Evolutionary conservation across 2,888 invertebrate genomes (phyloP).

Genomic region (Ypsolopha scabrella): DNA sequence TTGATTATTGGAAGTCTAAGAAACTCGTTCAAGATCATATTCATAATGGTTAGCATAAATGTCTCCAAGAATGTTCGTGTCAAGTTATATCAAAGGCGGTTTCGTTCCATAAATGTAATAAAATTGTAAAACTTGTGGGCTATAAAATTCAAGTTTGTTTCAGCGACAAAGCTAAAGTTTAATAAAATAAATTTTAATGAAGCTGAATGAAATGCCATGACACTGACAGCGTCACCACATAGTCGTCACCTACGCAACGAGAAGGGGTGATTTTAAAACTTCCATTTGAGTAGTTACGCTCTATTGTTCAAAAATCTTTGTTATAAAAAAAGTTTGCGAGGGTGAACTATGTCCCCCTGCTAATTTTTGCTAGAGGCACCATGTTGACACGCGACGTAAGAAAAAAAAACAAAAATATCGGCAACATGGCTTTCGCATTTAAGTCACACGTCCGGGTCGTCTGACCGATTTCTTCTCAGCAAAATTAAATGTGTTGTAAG

Average conservation of each 20-base stretch:
- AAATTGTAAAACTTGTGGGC: neutral
- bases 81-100: too few relatives aligned
- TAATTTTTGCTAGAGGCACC: conserved; percentile 64
- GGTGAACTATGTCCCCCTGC: conserved; percentile 57
- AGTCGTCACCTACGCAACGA: conserved; percentile 23
- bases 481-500: neutral
- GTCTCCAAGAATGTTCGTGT: neutral
- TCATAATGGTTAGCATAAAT: too few relatives aligned
- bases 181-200: conserved; percentile 14
- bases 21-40: conserved; percentile 10
- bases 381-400: conserved; percentile 62
- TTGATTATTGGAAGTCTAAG: conserved; percentile 28
- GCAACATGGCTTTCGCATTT: conserved; percentile 56
- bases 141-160: neutral
- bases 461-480: conserved; percentile 10
- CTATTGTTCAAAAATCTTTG: conserved; percentile 63
- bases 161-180: neutral
- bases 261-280: conserved; percentile 59
- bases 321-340: conserved; percentile 55
- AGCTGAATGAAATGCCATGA: neutral
- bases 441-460: conserved; percentile 34
- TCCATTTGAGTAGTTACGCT: conserved; percentile 58
- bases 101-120: too few relatives aligned
- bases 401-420: conserved; percentile 25
- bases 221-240: conserved; percentile 9